Evolutionary conservation across 2,888 invertebrate species (phyloP).

Genomic region (Palloptera scutellata): DNA sequence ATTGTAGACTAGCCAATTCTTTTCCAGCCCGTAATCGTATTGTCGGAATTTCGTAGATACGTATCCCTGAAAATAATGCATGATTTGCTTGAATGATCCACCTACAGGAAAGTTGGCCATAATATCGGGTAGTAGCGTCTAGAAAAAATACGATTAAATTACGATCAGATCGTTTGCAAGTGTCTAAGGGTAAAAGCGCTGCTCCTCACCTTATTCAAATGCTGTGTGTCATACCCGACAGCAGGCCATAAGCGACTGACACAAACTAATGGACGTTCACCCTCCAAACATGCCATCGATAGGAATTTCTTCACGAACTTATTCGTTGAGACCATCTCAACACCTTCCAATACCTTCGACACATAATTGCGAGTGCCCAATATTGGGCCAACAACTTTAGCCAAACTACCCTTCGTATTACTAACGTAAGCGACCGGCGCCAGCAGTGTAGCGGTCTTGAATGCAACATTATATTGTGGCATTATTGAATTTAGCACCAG

Average conservation of each 20-base stretch:
- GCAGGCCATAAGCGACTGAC: constrained; percentile 60
- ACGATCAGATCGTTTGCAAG: background rate
- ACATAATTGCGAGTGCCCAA: constrained; percentile 59
- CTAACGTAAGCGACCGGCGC: constrained; percentile 61
- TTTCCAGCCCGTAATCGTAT: constrained; percentile 58
- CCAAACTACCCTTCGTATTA: constrained; percentile 65
- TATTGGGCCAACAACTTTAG: constrained; percentile 70
- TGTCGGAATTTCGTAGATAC: constrained; percentile 60
- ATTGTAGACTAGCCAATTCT: constrained; percentile 55
- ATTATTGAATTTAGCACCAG: constrained; percentile 59
- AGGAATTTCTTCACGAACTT: constrained; percentile 59
- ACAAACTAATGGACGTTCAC: constrained; percentile 56
- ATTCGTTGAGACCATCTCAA: constrained; percentile 62
- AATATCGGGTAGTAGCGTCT: constrained; percentile 57
- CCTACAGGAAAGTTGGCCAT: constrained; percentile 61
- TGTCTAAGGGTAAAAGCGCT: background rate
- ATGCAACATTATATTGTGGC: constrained; percentile 58
- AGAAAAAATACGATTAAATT: constrained; percentile 13
- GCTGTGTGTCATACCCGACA: constrained; percentile 58
- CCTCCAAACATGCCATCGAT: constrained; percentile 57
- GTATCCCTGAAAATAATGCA: constrained; percentile 62
- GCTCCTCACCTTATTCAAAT: constrained; percentile 52
- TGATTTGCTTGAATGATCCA: constrained; percentile 61
- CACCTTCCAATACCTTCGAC: constrained; percentile 56
- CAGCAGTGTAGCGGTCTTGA: constrained; percentile 58